Evolutionary conservation across 2,888 invertebrate species (phyloP).

Genomic region (Eutolmus rufibarbis): DNA sequence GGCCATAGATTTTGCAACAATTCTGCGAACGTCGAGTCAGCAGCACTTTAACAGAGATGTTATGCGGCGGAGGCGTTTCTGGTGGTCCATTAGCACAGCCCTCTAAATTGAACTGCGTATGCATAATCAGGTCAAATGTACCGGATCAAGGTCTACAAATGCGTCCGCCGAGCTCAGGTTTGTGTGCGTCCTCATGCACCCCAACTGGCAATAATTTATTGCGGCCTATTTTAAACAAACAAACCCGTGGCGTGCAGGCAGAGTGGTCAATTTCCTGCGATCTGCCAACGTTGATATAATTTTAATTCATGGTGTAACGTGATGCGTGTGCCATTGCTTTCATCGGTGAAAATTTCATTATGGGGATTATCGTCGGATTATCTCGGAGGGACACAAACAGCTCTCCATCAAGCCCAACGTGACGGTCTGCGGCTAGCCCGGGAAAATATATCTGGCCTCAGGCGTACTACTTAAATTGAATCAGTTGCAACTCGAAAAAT

Average conservation of each 20-base stretch:
- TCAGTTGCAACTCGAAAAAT: background rate
- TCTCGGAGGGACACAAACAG: background rate
- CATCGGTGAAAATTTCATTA: conserved; percentile 11
- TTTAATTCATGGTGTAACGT: conserved; percentile 6
- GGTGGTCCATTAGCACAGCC: background rate
- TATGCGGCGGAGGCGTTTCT: background rate
- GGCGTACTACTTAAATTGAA: background rate
- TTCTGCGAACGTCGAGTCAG: background rate
- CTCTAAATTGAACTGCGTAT: conserved; percentile 4
- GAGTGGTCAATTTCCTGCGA: background rate
- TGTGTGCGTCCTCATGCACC: background rate
- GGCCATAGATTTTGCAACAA: background rate
- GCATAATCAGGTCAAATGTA: background rate
- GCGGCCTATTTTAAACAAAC: background rate
- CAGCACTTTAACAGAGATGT: background rate
- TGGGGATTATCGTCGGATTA: background rate
- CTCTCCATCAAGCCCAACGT: background rate
- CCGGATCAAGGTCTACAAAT: background rate
- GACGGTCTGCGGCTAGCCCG: background rate
- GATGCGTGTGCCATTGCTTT: background rate
- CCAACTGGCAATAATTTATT: background rate
- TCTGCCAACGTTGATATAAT: background rate
- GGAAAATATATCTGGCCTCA: background rate
- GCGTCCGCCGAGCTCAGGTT: background rate
- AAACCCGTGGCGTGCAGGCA: background rate